A percentile compares a stretch with the other conserved stretches of the same genome.
Conservation (phyloP, 2,888 invertebrate species). For the Theretra japonica region DNA sequence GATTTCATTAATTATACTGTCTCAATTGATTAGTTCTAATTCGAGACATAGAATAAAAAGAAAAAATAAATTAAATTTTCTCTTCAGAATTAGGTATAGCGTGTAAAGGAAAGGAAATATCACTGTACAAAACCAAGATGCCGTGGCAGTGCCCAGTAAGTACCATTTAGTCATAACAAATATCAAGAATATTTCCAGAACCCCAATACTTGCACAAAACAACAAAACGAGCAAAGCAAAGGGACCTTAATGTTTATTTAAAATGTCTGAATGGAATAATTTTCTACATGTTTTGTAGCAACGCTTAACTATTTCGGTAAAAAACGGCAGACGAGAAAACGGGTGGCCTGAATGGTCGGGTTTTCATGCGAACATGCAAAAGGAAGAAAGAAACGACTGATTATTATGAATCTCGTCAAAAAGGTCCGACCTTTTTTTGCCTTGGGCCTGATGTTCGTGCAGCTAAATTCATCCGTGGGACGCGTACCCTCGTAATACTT, state of each 20-base stretch:
- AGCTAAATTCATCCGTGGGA: conserved; percentile 29
- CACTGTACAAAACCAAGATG: background rate
- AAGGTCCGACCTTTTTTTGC: conserved; percentile 48
- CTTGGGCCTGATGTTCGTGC: conserved; percentile 33
- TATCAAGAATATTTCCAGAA: conserved; percentile 6
- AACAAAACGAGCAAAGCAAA: background rate
- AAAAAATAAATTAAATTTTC: no score
- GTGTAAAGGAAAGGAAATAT: background rate
- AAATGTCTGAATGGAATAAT: conserved; percentile 22
- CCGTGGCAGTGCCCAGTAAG: background rate
- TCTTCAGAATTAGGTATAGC: background rate
- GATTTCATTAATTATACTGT: no score
- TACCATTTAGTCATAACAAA: background rate
- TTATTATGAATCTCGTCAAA: conserved; percentile 53
- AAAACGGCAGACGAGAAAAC: conserved; percentile 3
- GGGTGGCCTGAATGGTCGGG: conserved; percentile 28
- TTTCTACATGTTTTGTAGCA: conserved; percentile 18
- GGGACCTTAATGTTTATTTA: conserved; percentile 23
- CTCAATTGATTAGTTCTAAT: no score
- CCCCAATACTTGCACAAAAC: background rate
- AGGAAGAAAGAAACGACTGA: conserved; percentile 48
- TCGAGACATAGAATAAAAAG: no score
- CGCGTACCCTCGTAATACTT: conserved; percentile 26
- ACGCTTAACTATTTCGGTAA: conserved; percentile 14
- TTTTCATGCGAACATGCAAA: conserved; percentile 38